These are phyloP conservation scores for Oryctolagus cuniculus DNA, from an alignment of 2,113 vertebrate genomes.

Conservation along the genomic window mOryCun1.1 NC_091444.1:109486001-109486500, in stretches of 20 bases:
- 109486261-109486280: too few species aligned
- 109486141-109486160: slow-evolving; percentile 95
- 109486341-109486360: slow-evolving; percentile 86
- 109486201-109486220: slow-evolving; percentile 91
- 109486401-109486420: slow-evolving; percentile 94
- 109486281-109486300: too few species aligned
- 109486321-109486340: slow-evolving; percentile 88
- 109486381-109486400: slow-evolving; percentile 70
- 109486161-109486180: slow-evolving; percentile 95
- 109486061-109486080: slow-evolving; percentile 94
- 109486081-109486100: slow-evolving; percentile 97
- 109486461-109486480: slow-evolving; percentile 91
- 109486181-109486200: slow-evolving; percentile 93
- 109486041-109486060: slow-evolving; percentile 94
- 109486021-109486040: too few species aligned
- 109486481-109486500: too few species aligned
- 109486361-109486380: slow-evolving; percentile 87
- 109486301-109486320: too few species aligned
- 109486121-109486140: slow-evolving; percentile 96
- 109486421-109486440: slow-evolving; percentile 93
- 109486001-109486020: too few species aligned
- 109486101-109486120: slow-evolving; percentile 93
- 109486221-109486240: too few species aligned
- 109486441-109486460: slow-evolving; percentile 95
- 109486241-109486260: too few species aligned